These are phyloP conservation scores for Gastrophysa polygoni DNA, from an alignment of 2,888 invertebrate genomes.

Conservation along the genomic window DNA sequence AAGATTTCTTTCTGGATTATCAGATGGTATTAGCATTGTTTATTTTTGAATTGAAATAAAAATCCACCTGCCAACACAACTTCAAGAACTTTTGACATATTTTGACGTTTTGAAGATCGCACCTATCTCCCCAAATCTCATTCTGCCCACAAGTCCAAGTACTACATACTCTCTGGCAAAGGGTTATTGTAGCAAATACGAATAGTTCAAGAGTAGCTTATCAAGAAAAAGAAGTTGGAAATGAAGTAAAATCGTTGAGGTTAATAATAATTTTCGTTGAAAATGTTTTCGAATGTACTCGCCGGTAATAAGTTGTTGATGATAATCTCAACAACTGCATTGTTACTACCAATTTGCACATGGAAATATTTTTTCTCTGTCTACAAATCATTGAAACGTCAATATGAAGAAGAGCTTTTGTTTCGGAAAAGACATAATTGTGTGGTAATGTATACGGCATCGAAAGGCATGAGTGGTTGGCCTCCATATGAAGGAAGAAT, in stretches of 20 bases:
- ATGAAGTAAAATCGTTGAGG: too few species aligned
- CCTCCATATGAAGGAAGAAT: constrained; percentile 24
- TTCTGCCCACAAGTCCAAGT: neutral
- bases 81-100: neutral
- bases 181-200: too few species aligned
- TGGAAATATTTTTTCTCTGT: constrained; percentile 41
- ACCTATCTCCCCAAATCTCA: too few species aligned
- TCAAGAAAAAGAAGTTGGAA: too few species aligned
- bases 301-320: constrained; percentile 23
- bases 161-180: too few species aligned
- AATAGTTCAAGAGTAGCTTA: too few species aligned
- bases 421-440: constrained; percentile 48
- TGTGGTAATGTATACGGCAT: constrained; percentile 45
- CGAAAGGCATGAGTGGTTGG: constrained; percentile 45
- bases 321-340: constrained; percentile 27
- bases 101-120: neutral
- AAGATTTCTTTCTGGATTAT: neutral
- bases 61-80: constrained; percentile 2
- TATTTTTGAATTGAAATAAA: constrained; percentile 6
- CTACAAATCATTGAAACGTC: constrained; percentile 35
- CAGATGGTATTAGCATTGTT: neutral
- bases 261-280: neutral
- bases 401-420: constrained; percentile 38
- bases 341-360: constrained; percentile 36
- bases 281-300: constrained; percentile 4